A percentile compares a stretch with the other conserved stretches of the same genome.
Evolutionary conservation across 2,888 invertebrate genomes (phyloP).

Genomic region (Gymnosoma rotundatum): DNA sequence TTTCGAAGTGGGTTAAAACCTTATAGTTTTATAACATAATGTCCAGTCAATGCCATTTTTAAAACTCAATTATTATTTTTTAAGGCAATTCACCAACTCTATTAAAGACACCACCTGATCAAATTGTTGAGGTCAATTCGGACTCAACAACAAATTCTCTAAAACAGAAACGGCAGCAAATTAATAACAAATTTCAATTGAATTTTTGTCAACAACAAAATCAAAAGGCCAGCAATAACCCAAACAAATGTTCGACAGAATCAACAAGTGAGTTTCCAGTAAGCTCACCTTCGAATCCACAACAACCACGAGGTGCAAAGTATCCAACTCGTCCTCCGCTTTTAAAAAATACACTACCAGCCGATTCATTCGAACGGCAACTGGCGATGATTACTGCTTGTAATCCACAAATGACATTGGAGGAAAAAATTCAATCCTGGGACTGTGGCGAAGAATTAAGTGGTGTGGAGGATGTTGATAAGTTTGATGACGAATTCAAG

Average conservation of each 20-base stretch:
- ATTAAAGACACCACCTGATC: slow-evolving; percentile 62
- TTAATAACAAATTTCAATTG: slow-evolving; percentile 63
- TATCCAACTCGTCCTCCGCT: slow-evolving; percentile 73
- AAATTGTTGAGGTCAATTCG: slow-evolving; percentile 72
- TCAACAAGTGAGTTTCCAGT: slow-evolving; percentile 81
- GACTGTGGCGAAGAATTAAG: slow-evolving; percentile 76
- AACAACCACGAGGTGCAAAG: slow-evolving; percentile 74
- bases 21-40: too few relatives aligned
- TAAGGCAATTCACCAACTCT: slow-evolving; percentile 21
- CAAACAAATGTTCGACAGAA: slow-evolving; percentile 70
- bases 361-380: slow-evolving; percentile 78
- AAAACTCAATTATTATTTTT: slow-evolving; percentile 15
- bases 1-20: too few relatives aligned
- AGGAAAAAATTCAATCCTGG: slow-evolving; percentile 78
- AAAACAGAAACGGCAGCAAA: slow-evolving; percentile 66
- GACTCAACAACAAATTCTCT: slow-evolving; percentile 72
- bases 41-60: neutral
- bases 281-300: slow-evolving; percentile 79
- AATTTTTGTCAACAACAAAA: slow-evolving; percentile 63
- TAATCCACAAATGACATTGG: slow-evolving; percentile 77
- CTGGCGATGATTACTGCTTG: slow-evolving; percentile 76
- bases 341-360: slow-evolving; percentile 78
- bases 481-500: slow-evolving; percentile 77
- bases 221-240: slow-evolving; percentile 45
- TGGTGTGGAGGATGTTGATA: slow-evolving; percentile 79